phyloP scores from a whole-genome alignment of 2,113 vertebrate genomes.

The Anolis carolinensis region DNA sequence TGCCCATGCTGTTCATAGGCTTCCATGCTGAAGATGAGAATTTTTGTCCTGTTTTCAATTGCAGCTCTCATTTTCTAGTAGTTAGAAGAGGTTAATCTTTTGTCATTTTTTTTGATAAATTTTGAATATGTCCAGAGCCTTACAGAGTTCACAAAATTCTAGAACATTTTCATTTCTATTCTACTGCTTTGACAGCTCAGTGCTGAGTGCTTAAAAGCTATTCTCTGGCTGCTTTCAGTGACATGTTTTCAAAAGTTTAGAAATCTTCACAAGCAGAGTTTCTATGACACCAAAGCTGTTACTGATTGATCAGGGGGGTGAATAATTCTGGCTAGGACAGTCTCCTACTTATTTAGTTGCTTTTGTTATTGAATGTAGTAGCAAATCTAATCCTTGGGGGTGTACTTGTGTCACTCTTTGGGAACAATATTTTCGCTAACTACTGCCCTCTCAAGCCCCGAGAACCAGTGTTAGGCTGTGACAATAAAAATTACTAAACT shows the following conservation, averaged over 20 bases:
- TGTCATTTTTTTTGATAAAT: background rate
- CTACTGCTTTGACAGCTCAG: background rate
- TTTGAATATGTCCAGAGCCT: background rate
- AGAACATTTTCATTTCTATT: background rate
- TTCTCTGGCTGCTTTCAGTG: background rate
- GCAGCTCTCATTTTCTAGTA: background rate
- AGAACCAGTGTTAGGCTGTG: background rate
- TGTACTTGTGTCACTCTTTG: background rate
- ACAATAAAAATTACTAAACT: conserved; percentile 1
- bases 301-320: background rate
- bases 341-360: background rate
- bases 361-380: background rate
- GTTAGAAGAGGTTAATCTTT: background rate
- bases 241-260: background rate
- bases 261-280: background rate
- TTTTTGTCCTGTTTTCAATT: background rate
- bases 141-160: background rate
- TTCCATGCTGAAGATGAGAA: background rate
- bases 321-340: background rate
- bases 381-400: background rate
- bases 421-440: background rate
- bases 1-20: background rate
- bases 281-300: background rate
- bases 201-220: background rate
- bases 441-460: background rate